Percentiles rank a stretch among this genome's conserved stretches.
Evolutionary conservation across 64 coral and sea anemone genomes (phyloP).

Genomic region (Hydrozoanthus tunicans): DNA sequence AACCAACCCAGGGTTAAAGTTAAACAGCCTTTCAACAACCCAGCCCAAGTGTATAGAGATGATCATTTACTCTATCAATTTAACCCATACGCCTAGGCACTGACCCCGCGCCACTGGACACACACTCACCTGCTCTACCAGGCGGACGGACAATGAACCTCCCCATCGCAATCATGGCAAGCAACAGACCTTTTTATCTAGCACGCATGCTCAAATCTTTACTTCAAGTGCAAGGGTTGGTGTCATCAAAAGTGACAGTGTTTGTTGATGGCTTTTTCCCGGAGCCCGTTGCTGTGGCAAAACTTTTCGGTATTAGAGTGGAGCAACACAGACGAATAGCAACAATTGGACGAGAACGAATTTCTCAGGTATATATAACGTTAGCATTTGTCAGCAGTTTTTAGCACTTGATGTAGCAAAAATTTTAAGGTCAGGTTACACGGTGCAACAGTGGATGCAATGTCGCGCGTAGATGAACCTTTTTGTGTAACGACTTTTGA

Average conservation of each 20-base stretch:
- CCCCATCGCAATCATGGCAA: conserved; percentile 57
- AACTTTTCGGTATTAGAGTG: conserved; percentile 38
- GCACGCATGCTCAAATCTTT: conserved; percentile 33
- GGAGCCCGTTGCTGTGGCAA: conserved; percentile 42
- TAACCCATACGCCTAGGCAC: not conserved
- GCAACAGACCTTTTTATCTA: conserved; percentile 52
- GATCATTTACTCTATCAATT: not conserved
- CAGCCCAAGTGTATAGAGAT: too few relatives aligned
- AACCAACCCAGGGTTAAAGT: too few relatives aligned
- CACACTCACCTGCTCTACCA: conserved; percentile 14
- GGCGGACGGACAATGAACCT: conserved; percentile 27
- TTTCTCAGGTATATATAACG: conserved; percentile 26
- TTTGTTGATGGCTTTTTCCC: conserved; percentile 61
- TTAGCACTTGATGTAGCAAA: not conserved
- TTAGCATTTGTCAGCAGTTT: not conserved
- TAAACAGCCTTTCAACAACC: too few relatives aligned
- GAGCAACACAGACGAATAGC: conserved; percentile 43
- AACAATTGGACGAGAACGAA: conserved; percentile 37
- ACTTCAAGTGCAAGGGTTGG: conserved; percentile 21
- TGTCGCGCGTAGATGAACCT: too few relatives aligned
- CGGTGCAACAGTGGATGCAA: too few relatives aligned
- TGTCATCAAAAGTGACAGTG: conserved; percentile 17
- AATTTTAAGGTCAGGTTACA: not conserved
- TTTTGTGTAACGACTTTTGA: too few relatives aligned
- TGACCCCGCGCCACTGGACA: conserved; percentile 10